Evolutionary conservation across 2,797 vertebrate genomes (phyloP), one percentile per base, ranked within the genome.

Genomic region (Anableps anableps): DNA sequence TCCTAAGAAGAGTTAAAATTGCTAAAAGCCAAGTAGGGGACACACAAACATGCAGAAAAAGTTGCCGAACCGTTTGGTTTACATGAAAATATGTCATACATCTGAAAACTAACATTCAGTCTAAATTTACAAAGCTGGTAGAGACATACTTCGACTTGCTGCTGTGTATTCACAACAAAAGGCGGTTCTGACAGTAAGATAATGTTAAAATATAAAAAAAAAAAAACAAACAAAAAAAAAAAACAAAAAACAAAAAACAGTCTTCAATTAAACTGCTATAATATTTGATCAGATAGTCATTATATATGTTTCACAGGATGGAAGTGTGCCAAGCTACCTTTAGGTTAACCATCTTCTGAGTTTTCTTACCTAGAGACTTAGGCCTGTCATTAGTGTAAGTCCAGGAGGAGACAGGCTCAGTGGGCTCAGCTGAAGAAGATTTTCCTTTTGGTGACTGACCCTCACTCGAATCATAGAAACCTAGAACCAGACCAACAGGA

Each of bases 401-500:
- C 91, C 89, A 94, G 85, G 79, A 82, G 50, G 89, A 88, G 68
- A 72, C 55, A 0, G 58, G 26, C 70, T 94, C 93, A 72, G 80
- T 51, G 38, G 84, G 78, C 78, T 94, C 95, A 38, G 91, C 76
- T 70, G 90, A 85, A 78, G 83, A 89, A 50, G 81, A 89, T 47
- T 83, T 92, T 78, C 90, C 93, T 83, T 90, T 94, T 72, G 93
- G 90, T 34, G 93, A 95, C 31, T 94, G 92, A 79, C 90, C 90
- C 76, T 95, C 95, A 84, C 88, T 93, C 2, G 91, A 93, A 81
- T 95, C 95, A 88, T 93, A 95, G 86, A 94, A 95, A 74, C 94
- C 96, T 96, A 66, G 43, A 66, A 75, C 74, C 71, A 80, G 72
- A 85, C 47, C 70, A 43, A 73, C 26, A 76, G 13, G 17, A 75